A percentile compares a stretch with the other conserved stretches of the same genome.
Evolutionary conservation across 2,797 vertebrate species (phyloP).

Genomic region (Enteromius trimaculatus): DNA sequence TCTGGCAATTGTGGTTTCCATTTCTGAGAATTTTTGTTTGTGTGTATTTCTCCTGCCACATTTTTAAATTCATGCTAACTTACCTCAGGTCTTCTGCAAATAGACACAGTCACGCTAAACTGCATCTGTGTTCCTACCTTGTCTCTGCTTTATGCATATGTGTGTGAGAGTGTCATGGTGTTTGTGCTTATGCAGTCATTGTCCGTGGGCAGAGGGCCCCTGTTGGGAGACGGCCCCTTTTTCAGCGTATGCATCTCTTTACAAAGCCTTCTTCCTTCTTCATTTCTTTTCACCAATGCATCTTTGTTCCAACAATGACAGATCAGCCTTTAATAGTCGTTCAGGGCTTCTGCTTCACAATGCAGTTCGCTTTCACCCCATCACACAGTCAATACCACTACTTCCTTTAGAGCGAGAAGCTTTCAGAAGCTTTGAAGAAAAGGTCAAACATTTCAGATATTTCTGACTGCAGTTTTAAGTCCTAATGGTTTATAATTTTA

Average conservation of each 20-base stretch:
- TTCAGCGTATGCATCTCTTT: constrained; percentile 27
- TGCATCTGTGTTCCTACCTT: constrained; percentile 49
- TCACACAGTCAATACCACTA: constrained; percentile 8
- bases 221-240: constrained; percentile 42
- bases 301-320: constrained; percentile 52
- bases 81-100: constrained; percentile 16
- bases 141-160: constrained; percentile 36
- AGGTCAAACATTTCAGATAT: constrained; percentile 1
- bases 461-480: neutral
- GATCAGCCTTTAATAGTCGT: constrained; percentile 52
- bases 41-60: neutral
- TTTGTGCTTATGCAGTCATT: constrained; percentile 25
- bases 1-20: neutral
- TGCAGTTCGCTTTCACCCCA: constrained; percentile 22
- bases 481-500: neutral
- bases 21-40: neutral
- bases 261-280: constrained; percentile 37
- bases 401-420: constrained; percentile 8
- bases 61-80: constrained; percentile 7
- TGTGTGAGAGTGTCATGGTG: constrained; percentile 29
- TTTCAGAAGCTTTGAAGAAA: constrained; percentile 20
- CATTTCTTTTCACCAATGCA: constrained; percentile 21
- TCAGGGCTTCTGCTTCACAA: constrained; percentile 34
- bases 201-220: neutral
- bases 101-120: constrained; percentile 21